Evolutionary conservation across 2,797 vertebrate species (phyloP), one percentile per base, ranked within the genome.

Genomic region (Danio tinwini): DNA sequence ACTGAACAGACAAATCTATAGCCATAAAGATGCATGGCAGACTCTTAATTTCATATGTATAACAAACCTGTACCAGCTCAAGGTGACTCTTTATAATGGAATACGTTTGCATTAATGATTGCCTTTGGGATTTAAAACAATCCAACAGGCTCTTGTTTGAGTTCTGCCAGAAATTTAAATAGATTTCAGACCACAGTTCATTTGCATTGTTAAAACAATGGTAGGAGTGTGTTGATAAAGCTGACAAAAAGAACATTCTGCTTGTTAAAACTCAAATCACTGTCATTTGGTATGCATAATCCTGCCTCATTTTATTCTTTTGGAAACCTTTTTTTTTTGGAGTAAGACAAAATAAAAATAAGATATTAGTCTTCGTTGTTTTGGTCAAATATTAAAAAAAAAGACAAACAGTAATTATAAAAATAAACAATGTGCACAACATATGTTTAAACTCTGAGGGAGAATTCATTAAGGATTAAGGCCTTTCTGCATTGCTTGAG

Each of bases 91-190:
- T 71, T 63, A 81, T 85, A 70, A 55, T 73, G 78, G 83, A 82
- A 84, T 88, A 84, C 44, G 85, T 85, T 85, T 82, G 77, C 84
- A 87, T 86, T 61, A 10, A 56, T 82, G 76, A 88, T 87, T 61
- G 81, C 81, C 61, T 80, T 65, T 67, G 83, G 74, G 82, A 80
- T 79, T 80, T 74, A 74, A 72, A 80, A 63, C 49, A 59, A 70
- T 19, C 69, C 70, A 40, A 81, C 63, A 71, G 74, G 64, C 81
- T 86, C 71, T 82, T 78, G 67, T 85, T 87, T 81, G 62, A 83
- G 71, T 63, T 65, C 29, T 76, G 50, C 67, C 71, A 74, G 82
- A 84, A 82, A 83, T 82, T 78, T 82, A 65, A 77, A 71, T 61
- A 59, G 67, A 71, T 71, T 78, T 71, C 39, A 63, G 47, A 78